Evolutionary conservation across 2,797 vertebrate species (phyloP).

Genomic region (Phalanger gymnotis): DNA sequence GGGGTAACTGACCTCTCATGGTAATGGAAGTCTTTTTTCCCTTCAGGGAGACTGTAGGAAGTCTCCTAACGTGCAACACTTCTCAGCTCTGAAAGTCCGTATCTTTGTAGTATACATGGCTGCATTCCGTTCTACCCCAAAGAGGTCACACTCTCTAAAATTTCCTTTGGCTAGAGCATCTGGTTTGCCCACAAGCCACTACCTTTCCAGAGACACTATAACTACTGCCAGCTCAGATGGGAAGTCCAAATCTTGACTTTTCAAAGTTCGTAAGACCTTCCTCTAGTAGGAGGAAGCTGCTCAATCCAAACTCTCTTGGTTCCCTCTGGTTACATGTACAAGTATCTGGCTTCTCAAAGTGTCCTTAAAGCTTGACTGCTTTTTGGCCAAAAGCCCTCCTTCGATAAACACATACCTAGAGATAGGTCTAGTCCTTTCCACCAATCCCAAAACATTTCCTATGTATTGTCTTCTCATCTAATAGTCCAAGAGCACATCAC

Average conservation of each 20-base stretch:
- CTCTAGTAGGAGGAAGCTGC: too few relatives aligned
- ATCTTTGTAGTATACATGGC: background rate
- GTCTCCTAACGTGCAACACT: background rate
- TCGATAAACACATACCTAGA: background rate
- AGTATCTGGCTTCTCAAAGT: background rate
- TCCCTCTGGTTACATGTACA: background rate
- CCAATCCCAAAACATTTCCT: background rate
- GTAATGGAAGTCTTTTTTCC: background rate
- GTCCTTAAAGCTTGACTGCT: background rate
- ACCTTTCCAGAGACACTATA: background rate
- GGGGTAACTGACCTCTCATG: background rate
- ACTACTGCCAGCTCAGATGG: background rate
- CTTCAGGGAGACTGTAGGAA: background rate
- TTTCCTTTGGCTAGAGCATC: background rate
- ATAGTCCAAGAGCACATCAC: background rate
- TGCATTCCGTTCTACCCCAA: too few relatives aligned
- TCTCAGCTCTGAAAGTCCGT: background rate
- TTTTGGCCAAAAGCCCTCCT: background rate
- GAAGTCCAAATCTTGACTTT: background rate
- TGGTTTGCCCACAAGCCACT: background rate
- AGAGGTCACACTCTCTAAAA: background rate
- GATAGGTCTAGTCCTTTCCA: background rate
- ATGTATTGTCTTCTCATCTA: background rate
- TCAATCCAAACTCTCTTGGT: background rate
- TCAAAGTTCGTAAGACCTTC: background rate